Evolutionary conservation across 2,888 invertebrate genomes (phyloP), one percentile per base, ranked within the genome.

Genomic region (Odontothrips loti): DNA sequence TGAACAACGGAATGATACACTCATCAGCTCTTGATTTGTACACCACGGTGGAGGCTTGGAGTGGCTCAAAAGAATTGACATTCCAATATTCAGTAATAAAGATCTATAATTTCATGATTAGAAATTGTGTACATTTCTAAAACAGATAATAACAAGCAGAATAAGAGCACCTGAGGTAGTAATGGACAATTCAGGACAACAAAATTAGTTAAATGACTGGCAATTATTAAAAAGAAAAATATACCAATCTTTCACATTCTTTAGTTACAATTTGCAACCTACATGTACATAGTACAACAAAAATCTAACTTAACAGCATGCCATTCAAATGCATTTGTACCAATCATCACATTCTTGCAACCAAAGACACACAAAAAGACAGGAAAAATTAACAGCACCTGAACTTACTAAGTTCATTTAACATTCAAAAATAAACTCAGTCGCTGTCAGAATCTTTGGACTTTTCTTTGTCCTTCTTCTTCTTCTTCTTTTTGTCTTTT

Each of bases 401-500:
- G 58, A 17, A 58, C 20, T 6, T 15, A 15, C 6, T 15, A 58
- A 58, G 17, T 20, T 20, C 17, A 58, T 6, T 20, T 11, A 15
- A 58, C 11, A 58, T 20, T 58, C 58, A 58, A 58, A 58, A 20
- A 58, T 20, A 58, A 58, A 15, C 1, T 75, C 68, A 75, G 23
- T 75, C 68, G 68, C 68, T 75, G 68, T 75, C 68, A 1, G 27
- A 23, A 10, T 75, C 68, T 27, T 75, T 75, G 6, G 68, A 27
- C 68, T 90, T 90, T 82, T 92, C 90, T 87, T 92, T 91, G 85
- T 92, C 91, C 87, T 93, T 94, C 89, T 94, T 93, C 88, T 93
- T 93, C 88, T 93, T 93, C 87, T 94, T 94, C 86, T 94, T 93
- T 87, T 94, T 93, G 83, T 94, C 91, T 86, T 92, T 92, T 84